These are phyloP conservation scores for Hermetia illucens DNA, from an alignment of 1,140 invertebrate genomes.

Conservation along the genomic window DNA sequence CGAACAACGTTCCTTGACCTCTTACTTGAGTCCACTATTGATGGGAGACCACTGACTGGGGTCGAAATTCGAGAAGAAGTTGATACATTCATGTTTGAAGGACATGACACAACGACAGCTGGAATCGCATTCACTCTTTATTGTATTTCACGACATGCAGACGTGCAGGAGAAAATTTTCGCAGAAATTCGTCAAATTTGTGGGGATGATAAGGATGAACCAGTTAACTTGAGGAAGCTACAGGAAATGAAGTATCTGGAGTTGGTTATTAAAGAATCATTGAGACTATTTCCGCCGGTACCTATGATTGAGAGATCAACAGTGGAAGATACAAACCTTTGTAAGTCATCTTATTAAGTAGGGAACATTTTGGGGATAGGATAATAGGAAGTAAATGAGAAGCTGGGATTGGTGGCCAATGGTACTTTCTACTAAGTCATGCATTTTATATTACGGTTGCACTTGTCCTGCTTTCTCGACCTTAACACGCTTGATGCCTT, in stretches of 20 bases:
- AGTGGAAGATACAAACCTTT: conserved; percentile 19
- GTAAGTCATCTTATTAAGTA: too few relatives aligned
- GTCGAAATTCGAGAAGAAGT: conserved; percentile 55
- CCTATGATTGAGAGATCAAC: conserved; percentile 37
- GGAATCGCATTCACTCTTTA: conserved; percentile 41
- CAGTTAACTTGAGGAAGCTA: conserved; percentile 33
- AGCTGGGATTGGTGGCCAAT: too few relatives aligned
- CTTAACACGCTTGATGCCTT: too few relatives aligned
- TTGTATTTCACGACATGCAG: conserved; percentile 35
- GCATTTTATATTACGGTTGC: too few relatives aligned
- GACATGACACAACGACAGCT: conserved; percentile 49
- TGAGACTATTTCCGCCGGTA: conserved; percentile 47
- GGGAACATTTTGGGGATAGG: too few relatives aligned
- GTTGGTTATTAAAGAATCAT: conserved; percentile 41
- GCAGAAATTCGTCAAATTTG: conserved; percentile 42
- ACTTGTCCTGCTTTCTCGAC: too few relatives aligned
- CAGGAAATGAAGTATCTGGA: conserved; percentile 43
- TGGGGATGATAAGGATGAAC: conserved; percentile 20
- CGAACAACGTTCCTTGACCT: conserved; percentile 46
- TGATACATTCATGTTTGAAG: conserved; percentile 64
- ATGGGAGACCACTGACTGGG: conserved; percentile 35
- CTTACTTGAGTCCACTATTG: conserved; percentile 38
- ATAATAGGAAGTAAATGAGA: too few relatives aligned
- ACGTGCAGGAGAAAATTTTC: conserved; percentile 42
- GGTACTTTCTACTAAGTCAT: too few relatives aligned